These are phyloP conservation scores for Cryptotermes secundus DNA, from an alignment of 1,140 invertebrate species.

Conservation along the genomic window DNA sequence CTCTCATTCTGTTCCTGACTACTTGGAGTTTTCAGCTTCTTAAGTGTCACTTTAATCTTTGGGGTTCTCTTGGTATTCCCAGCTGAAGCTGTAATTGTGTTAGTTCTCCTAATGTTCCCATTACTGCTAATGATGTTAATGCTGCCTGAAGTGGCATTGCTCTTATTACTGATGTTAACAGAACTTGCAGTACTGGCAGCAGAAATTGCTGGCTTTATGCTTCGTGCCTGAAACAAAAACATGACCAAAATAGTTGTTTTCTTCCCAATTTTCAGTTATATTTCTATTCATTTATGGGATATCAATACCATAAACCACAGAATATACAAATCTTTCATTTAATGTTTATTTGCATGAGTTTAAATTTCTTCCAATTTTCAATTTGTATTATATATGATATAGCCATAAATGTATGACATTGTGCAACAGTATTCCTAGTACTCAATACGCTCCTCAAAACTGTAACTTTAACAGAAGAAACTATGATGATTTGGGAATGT, in stretches of 20 bases:
- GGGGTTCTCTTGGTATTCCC: conserved; percentile 36
- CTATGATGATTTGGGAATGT: too few species aligned
- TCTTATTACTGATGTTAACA: not conserved
- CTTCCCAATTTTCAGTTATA: too few species aligned
- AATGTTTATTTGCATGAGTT: too few species aligned
- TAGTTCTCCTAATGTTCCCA: not conserved
- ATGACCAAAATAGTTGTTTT: not conserved
- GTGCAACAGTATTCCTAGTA: too few species aligned
- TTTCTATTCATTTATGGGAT: too few species aligned
- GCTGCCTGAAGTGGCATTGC: not conserved
- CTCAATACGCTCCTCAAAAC: too few species aligned
- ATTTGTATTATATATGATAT: too few species aligned
- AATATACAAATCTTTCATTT: too few species aligned
- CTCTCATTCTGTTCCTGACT: conserved; percentile 40
- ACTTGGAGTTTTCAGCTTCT: conserved; percentile 40
- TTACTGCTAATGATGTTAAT: not conserved
- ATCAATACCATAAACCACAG: too few species aligned
- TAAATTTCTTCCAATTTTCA: too few species aligned
- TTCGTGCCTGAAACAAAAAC: not conserved
- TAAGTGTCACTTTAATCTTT: conserved; percentile 42
- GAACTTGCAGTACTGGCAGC: not conserved
- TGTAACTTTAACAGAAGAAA: too few species aligned
- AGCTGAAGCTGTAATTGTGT: not conserved
- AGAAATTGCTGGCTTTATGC: not conserved
- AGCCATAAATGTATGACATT: too few species aligned